Base-by-base conservation (phyloP, 2,797 vertebrate species). In the Eleutherodactylus coqui region DNA sequence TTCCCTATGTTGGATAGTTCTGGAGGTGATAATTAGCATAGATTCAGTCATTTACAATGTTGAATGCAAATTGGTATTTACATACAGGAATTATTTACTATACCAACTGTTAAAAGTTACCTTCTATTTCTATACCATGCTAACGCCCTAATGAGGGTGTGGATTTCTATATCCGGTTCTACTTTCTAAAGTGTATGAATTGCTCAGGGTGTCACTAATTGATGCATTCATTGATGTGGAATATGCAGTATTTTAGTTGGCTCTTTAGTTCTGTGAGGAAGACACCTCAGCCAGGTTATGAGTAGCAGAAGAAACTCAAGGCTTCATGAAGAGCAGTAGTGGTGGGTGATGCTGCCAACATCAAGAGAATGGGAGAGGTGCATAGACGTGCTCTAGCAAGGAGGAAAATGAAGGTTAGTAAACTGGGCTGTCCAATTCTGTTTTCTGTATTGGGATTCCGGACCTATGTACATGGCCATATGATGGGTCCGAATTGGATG, bases 81-180 rank as follows among this genome's bases (percentile, higher is more conserved):
- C 16, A 13, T 58, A 16, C 32, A 24, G 51, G 29, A 55, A 34
- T 32, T 51, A 29, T 67, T 24, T 45, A 2, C 9, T 77, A 19
- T 87, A 34, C 55, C 24, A 32, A 5, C 55, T 77, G 24, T 49
- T 77, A 82, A 4, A n/a, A 70, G 69, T 76, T 24, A 53, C 34
- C 29, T 73, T 72, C 47, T 83, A 83, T 86, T 86, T 77, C 62
- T 69, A 41, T 60, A 55, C 41, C 36, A 41, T 7, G 80, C 13
- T 72, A 72, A 83, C 85, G 24, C 85, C 85, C 85, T 70, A 5
- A n/a, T 45, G 13, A 82, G 83, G 80, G 85, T 53, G 81, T 78
- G 80, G 34, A 38, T 8, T 27, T 41, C n/a, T 43, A 29, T 55
- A 80, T 47, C 53, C 13, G 55, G 60, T 5, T 34, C 49, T 45